Evolutionary conservation across 2,113 vertebrate species (phyloP).

Genomic region (Helogale parvula): DNA sequence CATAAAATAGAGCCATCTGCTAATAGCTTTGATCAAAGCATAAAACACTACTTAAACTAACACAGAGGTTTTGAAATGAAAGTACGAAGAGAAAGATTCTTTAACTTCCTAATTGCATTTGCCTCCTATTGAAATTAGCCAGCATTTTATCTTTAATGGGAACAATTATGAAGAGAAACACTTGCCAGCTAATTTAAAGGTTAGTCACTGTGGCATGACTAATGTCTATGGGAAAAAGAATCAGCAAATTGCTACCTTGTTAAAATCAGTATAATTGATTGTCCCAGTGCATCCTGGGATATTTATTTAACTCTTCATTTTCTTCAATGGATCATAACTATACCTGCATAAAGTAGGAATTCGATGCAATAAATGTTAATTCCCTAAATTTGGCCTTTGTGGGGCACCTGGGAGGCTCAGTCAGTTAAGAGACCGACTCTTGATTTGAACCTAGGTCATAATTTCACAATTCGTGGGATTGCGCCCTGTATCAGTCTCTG

Average conservation of each 20-base stretch:
- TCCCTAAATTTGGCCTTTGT: background rate
- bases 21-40: slow-evolving; percentile 67
- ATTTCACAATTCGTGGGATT: no score
- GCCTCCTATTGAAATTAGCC: slow-evolving; percentile 63
- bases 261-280: slow-evolving; percentile 39
- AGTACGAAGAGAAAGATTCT: slow-evolving; percentile 25
- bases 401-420: no score
- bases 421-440: no score
- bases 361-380: background rate
- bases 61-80: slow-evolving; percentile 57
- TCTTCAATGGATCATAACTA: background rate
- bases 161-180: slow-evolving; percentile 69
- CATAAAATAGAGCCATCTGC: slow-evolving; percentile 65
- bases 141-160: slow-evolving; percentile 67
- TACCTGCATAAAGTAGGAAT: background rate
- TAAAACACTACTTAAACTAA: slow-evolving; percentile 59
- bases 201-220: slow-evolving; percentile 61
- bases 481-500: no score
- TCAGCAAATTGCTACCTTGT: slow-evolving; percentile 52
- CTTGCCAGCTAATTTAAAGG: slow-evolving; percentile 64
- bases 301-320: slow-evolving; percentile 54
- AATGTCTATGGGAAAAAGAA: slow-evolving; percentile 54
- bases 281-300: background rate
- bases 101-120: slow-evolving; percentile 70
- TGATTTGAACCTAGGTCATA: no score